phyloP scores from a whole-genome alignment of 2,888 invertebrate species.

The Drosophila multiciliata region DNA sequence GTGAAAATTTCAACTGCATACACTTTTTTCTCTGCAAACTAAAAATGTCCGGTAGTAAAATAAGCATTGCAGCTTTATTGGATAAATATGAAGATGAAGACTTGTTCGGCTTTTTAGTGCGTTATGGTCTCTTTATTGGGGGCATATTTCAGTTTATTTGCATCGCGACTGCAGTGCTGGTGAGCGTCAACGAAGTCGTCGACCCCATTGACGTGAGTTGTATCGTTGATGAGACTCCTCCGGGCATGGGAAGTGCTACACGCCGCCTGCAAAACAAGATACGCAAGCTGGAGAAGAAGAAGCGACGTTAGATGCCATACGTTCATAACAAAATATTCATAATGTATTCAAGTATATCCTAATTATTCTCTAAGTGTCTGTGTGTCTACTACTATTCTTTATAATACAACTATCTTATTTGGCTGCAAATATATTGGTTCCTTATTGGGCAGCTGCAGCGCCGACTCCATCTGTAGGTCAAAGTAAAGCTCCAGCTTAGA shows the following conservation, averaged over 20 bases:
- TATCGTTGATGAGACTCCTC: constrained; percentile 26
- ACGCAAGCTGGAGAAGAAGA: constrained; percentile 83
- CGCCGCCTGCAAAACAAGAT: constrained; percentile 81
- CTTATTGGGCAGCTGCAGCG: constrained; percentile 30
- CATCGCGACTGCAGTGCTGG: constrained; percentile 92
- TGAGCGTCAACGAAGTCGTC: constrained; percentile 85
- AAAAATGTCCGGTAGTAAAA: constrained; percentile 57
- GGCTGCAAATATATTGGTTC: constrained; percentile 48
- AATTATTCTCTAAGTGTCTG: constrained; percentile 22
- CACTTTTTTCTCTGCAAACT: not conserved
- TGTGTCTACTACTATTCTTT: constrained; percentile 18
- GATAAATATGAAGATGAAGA: constrained; percentile 86
- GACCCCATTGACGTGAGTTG: constrained; percentile 53
- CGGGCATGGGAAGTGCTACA: constrained; percentile 48
- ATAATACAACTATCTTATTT: constrained; percentile 55
- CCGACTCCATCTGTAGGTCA: constrained; percentile 11
- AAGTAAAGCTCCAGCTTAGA: constrained; percentile 38
- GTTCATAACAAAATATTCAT: not conserved
- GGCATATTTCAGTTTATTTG: constrained; percentile 95
- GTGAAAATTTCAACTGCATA: not conserved
- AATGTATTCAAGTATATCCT: constrained; percentile 23
- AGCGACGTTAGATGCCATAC: constrained; percentile 74
- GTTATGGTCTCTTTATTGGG: constrained; percentile 93
- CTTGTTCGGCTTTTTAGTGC: constrained; percentile 89
- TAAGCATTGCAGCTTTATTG: constrained; percentile 59